Percentiles rank a stretch among this genome's conserved stretches.
phyloP scores from a whole-genome alignment of 1,140 invertebrate species.

The Caenorhabditis briggsae region DNA sequence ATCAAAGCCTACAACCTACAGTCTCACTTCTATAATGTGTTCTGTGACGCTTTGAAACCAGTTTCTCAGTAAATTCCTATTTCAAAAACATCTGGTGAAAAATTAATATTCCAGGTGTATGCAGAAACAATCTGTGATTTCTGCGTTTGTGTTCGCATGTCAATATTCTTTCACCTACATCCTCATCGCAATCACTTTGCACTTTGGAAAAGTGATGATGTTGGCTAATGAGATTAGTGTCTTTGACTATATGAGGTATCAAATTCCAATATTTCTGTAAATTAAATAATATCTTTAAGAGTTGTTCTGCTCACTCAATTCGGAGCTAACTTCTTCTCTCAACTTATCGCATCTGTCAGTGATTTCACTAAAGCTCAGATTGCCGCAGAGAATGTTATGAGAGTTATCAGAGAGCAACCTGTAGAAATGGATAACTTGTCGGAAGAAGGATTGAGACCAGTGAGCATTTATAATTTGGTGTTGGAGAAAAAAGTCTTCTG shows the following conservation, averaged over 20 bases:
- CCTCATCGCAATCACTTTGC: slow-evolving; percentile 74
- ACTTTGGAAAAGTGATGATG: slow-evolving; percentile 75
- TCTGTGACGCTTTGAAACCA: slow-evolving; percentile 72
- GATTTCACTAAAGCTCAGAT: slow-evolving; percentile 74
- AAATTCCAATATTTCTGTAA: neutral
- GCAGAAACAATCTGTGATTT: slow-evolving; percentile 72
- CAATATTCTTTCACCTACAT: slow-evolving; percentile 76
- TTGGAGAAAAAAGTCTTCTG: slow-evolving; percentile 3
- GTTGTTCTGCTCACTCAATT: slow-evolving; percentile 75
- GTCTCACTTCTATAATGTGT: slow-evolving; percentile 72
- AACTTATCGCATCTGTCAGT: slow-evolving; percentile 74
- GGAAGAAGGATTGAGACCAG: slow-evolving; percentile 74
- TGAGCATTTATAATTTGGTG: slow-evolving; percentile 43
- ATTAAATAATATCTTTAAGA: slow-evolving; percentile 57
- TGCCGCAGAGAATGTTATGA: slow-evolving; percentile 73
- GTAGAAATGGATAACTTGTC: slow-evolving; percentile 76
- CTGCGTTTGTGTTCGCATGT: slow-evolving; percentile 76
- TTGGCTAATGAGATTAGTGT: slow-evolving; percentile 74
- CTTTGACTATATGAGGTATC: slow-evolving; percentile 74
- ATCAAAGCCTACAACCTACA: slow-evolving; percentile 76
- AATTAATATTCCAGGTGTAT: slow-evolving; percentile 71
- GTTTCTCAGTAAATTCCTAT: slow-evolving; percentile 67
- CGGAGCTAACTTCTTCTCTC: slow-evolving; percentile 76
- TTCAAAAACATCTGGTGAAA: neutral
- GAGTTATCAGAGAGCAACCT: slow-evolving; percentile 71